phyloP scores from a whole-genome alignment of 2,797 vertebrate species.

The Trachurus trachurus region DNA sequence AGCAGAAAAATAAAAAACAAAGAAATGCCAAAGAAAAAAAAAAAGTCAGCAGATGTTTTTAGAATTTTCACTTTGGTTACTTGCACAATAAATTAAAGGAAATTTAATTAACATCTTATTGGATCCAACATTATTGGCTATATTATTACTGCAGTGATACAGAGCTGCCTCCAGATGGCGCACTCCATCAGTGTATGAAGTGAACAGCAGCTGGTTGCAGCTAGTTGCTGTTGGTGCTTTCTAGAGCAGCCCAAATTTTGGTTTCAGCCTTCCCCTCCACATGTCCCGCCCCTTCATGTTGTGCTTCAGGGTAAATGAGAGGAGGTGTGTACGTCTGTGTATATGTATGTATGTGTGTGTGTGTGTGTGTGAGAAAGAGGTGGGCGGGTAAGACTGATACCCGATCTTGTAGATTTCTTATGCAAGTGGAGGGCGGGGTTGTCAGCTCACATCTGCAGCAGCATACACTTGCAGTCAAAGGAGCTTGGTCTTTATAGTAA shows the following conservation, averaged over 20 bases:
- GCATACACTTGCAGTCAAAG: background rate
- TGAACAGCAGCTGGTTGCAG: background rate
- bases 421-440: background rate
- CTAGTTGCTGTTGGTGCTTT: slow-evolving; percentile 39
- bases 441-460: slow-evolving; percentile 42
- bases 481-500: slow-evolving; percentile 48
- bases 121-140: background rate
- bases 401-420: slow-evolving; percentile 42
- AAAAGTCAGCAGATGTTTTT: too few relatives aligned
- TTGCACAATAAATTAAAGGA: too few relatives aligned
- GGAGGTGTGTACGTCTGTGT: slow-evolving; percentile 35
- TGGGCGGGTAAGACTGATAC: slow-evolving; percentile 50
- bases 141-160: slow-evolving; percentile 32
- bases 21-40: too few relatives aligned
- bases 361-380: slow-evolving; percentile 24
- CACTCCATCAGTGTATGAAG: slow-evolving; percentile 8
- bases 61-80: too few relatives aligned
- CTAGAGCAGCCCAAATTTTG: slow-evolving; percentile 54
- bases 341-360: slow-evolving; percentile 46
- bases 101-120: background rate
- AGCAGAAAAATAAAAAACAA: background rate
- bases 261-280: slow-evolving; percentile 35
- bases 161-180: slow-evolving; percentile 65
- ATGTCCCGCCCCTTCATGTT: slow-evolving; percentile 40
- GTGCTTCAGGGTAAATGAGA: slow-evolving; percentile 23